Evolutionary conservation across 2,113 vertebrate species (phyloP).

Genomic region (Periophthalmus modestus): DNA sequence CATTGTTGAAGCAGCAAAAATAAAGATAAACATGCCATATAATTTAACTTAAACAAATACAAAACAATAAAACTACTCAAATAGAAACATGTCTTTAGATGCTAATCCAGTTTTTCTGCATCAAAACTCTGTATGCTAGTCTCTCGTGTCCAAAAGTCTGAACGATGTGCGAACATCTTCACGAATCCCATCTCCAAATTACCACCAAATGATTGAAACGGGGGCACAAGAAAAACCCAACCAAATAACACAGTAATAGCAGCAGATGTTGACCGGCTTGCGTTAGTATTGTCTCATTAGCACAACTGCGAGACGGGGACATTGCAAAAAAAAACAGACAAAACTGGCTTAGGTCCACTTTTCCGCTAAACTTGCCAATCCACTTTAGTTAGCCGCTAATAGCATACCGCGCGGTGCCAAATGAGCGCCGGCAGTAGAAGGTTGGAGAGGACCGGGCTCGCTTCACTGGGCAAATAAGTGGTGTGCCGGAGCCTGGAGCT

Average conservation of each 20-base stretch:
- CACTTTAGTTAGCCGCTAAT: slow-evolving; percentile 71
- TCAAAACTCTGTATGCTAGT: neutral
- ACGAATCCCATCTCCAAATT: slow-evolving; percentile 13
- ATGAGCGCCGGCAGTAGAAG: slow-evolving; percentile 55
- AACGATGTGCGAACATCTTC: slow-evolving; percentile 10
- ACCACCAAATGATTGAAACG: slow-evolving; percentile 14
- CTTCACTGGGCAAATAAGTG: slow-evolving; percentile 69
- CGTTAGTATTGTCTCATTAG: slow-evolving; percentile 72
- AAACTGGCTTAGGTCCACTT: neutral
- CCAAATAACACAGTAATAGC: slow-evolving; percentile 25
- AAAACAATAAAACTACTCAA: neutral
- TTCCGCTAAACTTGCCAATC: slow-evolving; percentile 12
- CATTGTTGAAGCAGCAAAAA: no score
- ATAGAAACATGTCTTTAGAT: no score
- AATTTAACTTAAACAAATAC: no score
- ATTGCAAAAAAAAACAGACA: neutral
- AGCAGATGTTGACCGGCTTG: slow-evolving; percentile 68
- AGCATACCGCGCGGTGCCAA: slow-evolving; percentile 56
- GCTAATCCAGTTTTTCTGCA: neutral
- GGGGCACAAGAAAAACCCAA: slow-evolving; percentile 14
- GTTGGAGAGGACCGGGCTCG: slow-evolving; percentile 46
- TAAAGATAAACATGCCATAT: no score
- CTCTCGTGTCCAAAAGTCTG: neutral
- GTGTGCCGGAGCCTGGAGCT: slow-evolving; percentile 44
- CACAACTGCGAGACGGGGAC: slow-evolving; percentile 39